These are phyloP conservation scores for Ammodytes marinus DNA, from an alignment of 2,113 vertebrate genomes.

Conservation along the genomic window DNA sequence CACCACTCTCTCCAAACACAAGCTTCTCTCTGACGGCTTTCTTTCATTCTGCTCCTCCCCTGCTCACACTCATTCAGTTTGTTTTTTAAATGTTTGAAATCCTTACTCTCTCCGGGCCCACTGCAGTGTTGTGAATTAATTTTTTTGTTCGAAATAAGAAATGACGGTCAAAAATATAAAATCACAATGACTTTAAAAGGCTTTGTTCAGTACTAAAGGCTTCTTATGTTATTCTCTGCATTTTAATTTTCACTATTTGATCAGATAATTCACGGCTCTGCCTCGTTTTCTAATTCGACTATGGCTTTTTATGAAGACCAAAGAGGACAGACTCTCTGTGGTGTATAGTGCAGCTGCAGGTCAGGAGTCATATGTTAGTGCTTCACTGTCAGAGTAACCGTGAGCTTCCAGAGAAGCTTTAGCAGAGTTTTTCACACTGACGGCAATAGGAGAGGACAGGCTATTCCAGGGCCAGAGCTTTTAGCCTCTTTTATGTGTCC, in stretches of 20 bases:
- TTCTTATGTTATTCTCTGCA: slow-evolving; percentile 40
- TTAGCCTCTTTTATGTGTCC: slow-evolving; percentile 84
- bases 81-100: slow-evolving; percentile 26
- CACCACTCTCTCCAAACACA: slow-evolving; percentile 44
- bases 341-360: slow-evolving; percentile 52
- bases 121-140: slow-evolving; percentile 17
- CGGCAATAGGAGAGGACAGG: slow-evolving; percentile 78
- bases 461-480: slow-evolving; percentile 77
- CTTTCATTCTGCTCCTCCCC: slow-evolving; percentile 47
- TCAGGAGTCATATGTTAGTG: slow-evolving; percentile 63
- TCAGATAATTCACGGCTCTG: slow-evolving; percentile 61
- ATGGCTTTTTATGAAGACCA: slow-evolving; percentile 60
- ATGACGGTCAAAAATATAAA: slow-evolving; percentile 51
- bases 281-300: slow-evolving; percentile 38
- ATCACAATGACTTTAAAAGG: slow-evolving; percentile 47
- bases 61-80: slow-evolving; percentile 21
- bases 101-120: slow-evolving; percentile 30
- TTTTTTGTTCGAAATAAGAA: slow-evolving; percentile 41
- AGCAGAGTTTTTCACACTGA: slow-evolving; percentile 63
- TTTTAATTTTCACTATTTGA: slow-evolving; percentile 62
- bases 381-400: slow-evolving; percentile 60
- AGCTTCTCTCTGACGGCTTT: slow-evolving; percentile 44
- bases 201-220: slow-evolving; percentile 24
- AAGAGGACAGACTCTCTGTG: slow-evolving; percentile 57
- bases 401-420: slow-evolving; percentile 66